These are phyloP conservation scores for Plemyria rubiginata DNA, from an alignment of 2,888 invertebrate species.

Conservation along the genomic window DNA sequence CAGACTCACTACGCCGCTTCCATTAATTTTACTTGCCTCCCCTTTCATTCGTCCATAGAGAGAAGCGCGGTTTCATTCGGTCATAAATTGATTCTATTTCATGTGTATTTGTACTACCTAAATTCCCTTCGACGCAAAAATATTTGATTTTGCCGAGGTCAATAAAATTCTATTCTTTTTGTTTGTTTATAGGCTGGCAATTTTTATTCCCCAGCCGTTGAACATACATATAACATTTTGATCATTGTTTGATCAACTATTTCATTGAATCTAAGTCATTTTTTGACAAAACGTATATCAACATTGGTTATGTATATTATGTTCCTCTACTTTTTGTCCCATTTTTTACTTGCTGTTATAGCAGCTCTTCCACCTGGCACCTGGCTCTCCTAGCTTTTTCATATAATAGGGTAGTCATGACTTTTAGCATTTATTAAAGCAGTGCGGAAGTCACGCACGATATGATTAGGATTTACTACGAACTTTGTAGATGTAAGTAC, in stretches of 20 bases:
- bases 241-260: constrained; percentile 3
- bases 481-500: too few species aligned
- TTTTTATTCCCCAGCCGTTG: constrained; percentile 30
- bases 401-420: too few species aligned
- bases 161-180: constrained; percentile 41
- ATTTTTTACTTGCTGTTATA: too few species aligned
- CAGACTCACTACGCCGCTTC: constrained; percentile 59
- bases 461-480: background rate
- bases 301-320: too few species aligned
- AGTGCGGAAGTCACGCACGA: too few species aligned
- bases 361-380: too few species aligned
- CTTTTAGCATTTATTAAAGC: too few species aligned
- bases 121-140: constrained; percentile 36
- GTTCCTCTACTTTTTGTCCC: too few species aligned
- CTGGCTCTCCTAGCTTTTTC: too few species aligned
- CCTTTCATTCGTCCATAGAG: constrained; percentile 54
- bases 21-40: constrained; percentile 60
- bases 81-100: constrained; percentile 65
- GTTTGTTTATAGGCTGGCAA: constrained; percentile 35
- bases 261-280: constrained; percentile 1
- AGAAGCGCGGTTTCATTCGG: constrained; percentile 49
- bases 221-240: constrained; percentile 26
- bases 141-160: constrained; percentile 39
- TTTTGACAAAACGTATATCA: background rate
- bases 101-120: constrained; percentile 45